Base-by-base conservation (phyloP, 2,113 vertebrate species). In the Tragelaphus buxtoni region DNA sequence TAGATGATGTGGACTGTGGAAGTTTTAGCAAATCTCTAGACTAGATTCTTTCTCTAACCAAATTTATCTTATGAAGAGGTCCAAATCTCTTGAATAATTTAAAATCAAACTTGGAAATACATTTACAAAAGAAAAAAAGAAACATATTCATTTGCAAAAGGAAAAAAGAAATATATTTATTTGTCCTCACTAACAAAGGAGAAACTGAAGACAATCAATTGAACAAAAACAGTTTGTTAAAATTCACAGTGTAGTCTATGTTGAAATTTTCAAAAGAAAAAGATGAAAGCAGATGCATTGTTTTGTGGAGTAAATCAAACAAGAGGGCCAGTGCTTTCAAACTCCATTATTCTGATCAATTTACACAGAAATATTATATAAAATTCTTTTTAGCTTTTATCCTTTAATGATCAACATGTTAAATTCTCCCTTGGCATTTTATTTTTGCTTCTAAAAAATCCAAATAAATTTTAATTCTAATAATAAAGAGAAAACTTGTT, bases 211-310 rank as follows among this genome's bases (percentile, higher is more conserved):
- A 26, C 30, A 90, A 55, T 92, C 82, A 95, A 8, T 42, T 60
- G 72, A 96, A 87, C 53, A 96, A 93, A 94, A 96, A 58, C 28
- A 72, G 32, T 13, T 72, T 83, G 22, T 93, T 94, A 80, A 96
- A 96, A 93, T 95, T 93, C 85, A 76, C 74, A 49, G 56, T 47
- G 22, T 61, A 65, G 26, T 79, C 30, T 91, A n/a, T 56, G 20
- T 30, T 85, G 69, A 86, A n/a, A 93, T 72, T 91, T 91, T 58
- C 89, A 72, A 79, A 45, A 79, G 76, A 80, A 88, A 92, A 65
- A 56, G 39, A 79, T 72, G 22, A 91, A 81, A 95, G 45, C 82
- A 95, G 11, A 63, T 93, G 45, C 49, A 80, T 61, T 92, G 63
- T 90, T 94, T 77, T 55, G 32, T 53, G 72, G 39, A 65, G 81